These are phyloP conservation scores for Trilocha varians DNA, from an alignment of 2,888 invertebrate genomes.

Conservation along the genomic window DNA sequence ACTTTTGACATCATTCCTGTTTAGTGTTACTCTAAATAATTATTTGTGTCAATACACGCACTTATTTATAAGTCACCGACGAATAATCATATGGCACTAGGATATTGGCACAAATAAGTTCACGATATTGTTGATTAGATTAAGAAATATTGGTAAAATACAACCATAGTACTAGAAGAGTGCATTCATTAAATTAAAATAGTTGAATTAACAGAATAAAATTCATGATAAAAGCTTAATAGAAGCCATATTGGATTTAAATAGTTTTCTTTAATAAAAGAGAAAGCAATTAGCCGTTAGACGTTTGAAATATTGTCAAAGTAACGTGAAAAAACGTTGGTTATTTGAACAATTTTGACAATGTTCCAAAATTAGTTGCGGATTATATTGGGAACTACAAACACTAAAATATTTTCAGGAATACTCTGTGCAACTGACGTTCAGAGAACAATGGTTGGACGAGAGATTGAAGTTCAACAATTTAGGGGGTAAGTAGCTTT, in stretches of 20 bases:
- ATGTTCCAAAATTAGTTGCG: constrained; percentile 8
- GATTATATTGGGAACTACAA: constrained; percentile 8
- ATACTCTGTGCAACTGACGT: constrained; percentile 97
- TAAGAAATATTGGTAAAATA: not conserved
- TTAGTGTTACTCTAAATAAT: constrained; percentile 15
- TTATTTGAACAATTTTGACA: constrained; percentile 23
- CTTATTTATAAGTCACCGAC: not conserved
- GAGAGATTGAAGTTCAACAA: constrained; percentile 92
- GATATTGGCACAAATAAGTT: constrained; percentile 36
- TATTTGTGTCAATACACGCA: constrained; percentile 20
- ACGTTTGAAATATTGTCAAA: constrained; percentile 27
- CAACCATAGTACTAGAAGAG: not conserved
- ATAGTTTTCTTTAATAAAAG: constrained; percentile 7
- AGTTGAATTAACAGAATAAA: too few relatives aligned
- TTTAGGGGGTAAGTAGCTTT: constrained; percentile 78
- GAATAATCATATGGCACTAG: not conserved
- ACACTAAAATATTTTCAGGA: constrained; percentile 78
- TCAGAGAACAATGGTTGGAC: constrained; percentile 97
- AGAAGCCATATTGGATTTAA: too few relatives aligned
- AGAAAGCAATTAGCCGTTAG: constrained; percentile 12
- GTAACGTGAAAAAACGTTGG: constrained; percentile 5
- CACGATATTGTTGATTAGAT: constrained; percentile 6
- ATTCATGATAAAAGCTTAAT: too few relatives aligned
- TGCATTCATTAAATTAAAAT: not conserved
- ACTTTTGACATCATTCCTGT: constrained; percentile 49